Conservation (phyloP, 2,113 vertebrate species). For the Furnarius figulus region DNA sequence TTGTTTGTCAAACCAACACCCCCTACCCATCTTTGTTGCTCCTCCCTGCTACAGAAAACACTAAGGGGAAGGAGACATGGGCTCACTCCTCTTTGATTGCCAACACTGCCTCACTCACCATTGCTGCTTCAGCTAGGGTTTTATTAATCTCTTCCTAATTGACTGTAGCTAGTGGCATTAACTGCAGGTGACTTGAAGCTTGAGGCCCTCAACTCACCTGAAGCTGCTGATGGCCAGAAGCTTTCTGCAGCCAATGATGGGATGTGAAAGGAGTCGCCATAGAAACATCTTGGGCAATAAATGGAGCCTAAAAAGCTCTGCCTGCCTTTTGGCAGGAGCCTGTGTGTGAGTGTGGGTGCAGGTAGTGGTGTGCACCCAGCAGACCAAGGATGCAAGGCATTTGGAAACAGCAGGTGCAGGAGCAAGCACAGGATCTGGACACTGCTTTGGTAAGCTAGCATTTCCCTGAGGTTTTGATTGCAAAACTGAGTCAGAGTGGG, state of each 20-base stretch:
- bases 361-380: neutral
- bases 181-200: neutral
- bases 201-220: slow-evolving; percentile 4
- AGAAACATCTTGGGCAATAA: slow-evolving; percentile 56
- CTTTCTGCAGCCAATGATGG: slow-evolving; percentile 15
- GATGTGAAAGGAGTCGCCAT: slow-evolving; percentile 47
- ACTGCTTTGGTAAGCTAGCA: neutral
- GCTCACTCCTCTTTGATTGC: neutral
- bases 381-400: neutral
- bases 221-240: slow-evolving; percentile 26
- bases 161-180: neutral
- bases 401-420: neutral
- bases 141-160: neutral
- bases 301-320: neutral
- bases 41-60: neutral
- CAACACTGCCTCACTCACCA: neutral
- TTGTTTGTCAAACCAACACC: neutral
- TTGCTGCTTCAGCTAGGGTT: neutral
- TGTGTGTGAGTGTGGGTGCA: neutral
- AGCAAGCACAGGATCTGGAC: neutral
- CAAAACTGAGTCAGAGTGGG: neutral
- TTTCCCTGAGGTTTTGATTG: neutral
- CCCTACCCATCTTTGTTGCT: neutral
- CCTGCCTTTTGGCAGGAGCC: neutral
- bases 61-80: rapidly evolving